A percentile compares a stretch with the other conserved stretches of the same genome.
phyloP scores from a whole-genome alignment of 1,140 invertebrate species.

The Metopolophium dirhodum region DNA sequence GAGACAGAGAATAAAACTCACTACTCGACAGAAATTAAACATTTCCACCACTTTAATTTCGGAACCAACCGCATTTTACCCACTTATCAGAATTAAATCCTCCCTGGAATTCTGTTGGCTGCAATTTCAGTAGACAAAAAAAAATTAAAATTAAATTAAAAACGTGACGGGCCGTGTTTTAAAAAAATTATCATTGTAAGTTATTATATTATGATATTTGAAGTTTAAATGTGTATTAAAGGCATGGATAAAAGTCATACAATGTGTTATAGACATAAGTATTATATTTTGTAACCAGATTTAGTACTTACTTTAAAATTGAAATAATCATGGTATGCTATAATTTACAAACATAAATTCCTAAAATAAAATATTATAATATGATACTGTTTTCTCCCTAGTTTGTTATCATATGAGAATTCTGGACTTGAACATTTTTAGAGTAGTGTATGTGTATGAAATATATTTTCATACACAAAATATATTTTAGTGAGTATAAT shows the following conservation, averaged over 20 bases:
- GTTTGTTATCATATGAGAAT: neutral
- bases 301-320: neutral
- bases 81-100: slow-evolving; percentile 28
- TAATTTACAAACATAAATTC: neutral
- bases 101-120: neutral
- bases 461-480: slow-evolving; percentile 33
- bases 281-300: neutral
- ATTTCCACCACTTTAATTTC: slow-evolving; percentile 36
- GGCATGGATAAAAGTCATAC: neutral
- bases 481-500: neutral
- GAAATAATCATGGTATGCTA: neutral
- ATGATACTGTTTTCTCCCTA: neutral
- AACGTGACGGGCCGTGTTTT: neutral
- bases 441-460: neutral
- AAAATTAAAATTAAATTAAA: slow-evolving; percentile 16
- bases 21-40: slow-evolving; percentile 35
- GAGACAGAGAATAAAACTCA: neutral
- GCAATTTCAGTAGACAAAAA: slow-evolving; percentile 7
- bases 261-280: neutral
- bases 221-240: neutral
- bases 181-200: neutral
- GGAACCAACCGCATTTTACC: neutral
- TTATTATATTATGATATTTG: neutral
- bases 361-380: neutral
- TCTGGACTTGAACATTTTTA: neutral